Evolutionary conservation across 2,888 invertebrate species (phyloP), one percentile per base, ranked within the genome.

Genomic region (Acanthococcus lagerstroemiae): DNA sequence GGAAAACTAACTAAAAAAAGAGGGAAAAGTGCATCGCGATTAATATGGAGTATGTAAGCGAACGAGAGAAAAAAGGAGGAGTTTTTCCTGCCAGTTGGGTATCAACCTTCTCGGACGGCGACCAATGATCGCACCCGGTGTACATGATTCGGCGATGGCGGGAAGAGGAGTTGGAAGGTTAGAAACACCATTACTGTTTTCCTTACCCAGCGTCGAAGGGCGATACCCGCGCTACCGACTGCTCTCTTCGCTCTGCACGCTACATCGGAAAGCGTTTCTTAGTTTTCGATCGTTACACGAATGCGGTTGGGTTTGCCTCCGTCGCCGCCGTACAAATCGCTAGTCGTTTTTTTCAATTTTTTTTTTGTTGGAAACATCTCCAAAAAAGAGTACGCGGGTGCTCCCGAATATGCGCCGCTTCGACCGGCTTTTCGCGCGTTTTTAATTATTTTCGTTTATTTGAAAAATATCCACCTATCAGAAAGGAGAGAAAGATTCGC

Each of bases 231-330:
- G 22, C 55, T 37, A 55, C 50, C 4, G 50, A n/a, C 30, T 15
- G 26, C 55, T 55, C 55, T 55, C 30, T 55, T 55, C 56, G 37
- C 45, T 22, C 57, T 57, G 57, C 46, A 58, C 46, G 58, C 45
- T 58, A n/a, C n/a, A 58, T 52, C 61, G 61, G 26, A 52, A 52
- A 26, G 48, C 60, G 60, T n/a, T 61, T n/a, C 54, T 61, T 52
- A 61, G 61, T 61, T 50, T 30, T 50, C 37, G 61, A 61, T 52
- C 37, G 61, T 50, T 61, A 26, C 52, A 48, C 26, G 37, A 37
- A 48, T 21, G 17, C 17, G n/a, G 48, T 48, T 48, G 48, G 48
- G 15, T 21, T n/a, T 48, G 12, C 48, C 9, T 48, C 48, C 21
- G 48, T n/a, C 17, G 15, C 17, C 9, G n/a, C 15, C 48, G 21